Evolutionary conservation across 2,113 vertebrate species (phyloP).

Genomic region (Uria aalge): DNA sequence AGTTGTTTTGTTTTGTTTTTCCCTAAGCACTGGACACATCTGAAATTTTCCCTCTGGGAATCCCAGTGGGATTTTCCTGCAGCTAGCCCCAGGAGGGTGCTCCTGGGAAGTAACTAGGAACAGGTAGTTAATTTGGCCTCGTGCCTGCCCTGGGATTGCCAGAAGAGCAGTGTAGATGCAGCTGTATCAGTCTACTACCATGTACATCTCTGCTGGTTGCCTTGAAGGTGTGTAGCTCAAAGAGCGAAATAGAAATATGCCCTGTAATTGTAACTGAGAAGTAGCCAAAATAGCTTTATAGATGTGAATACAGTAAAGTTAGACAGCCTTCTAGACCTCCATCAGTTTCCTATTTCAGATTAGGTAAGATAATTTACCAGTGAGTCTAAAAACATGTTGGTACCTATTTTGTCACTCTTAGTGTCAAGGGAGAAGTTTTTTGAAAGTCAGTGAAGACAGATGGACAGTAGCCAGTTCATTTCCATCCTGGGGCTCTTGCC

Average conservation of each 20-base stretch:
- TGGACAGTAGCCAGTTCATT: conserved; percentile 14
- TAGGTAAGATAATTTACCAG: neutral
- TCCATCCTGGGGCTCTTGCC: conserved; percentile 6
- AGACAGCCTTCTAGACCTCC: neutral
- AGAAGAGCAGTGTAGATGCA: neutral
- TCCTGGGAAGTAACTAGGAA: neutral
- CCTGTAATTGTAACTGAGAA: neutral
- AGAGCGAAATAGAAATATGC: neutral
- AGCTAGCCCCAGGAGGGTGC: neutral
- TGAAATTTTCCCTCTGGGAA: neutral
- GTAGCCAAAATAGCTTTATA: neutral
- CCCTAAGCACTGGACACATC: neutral
- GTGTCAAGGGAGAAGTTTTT: neutral
- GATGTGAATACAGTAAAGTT: neutral
- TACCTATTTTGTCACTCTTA: neutral
- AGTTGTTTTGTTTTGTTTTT: neutral
- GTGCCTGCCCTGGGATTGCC: neutral
- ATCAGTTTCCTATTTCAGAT: neutral
- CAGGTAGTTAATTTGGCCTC: neutral
- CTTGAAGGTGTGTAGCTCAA: neutral
- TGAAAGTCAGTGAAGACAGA: conserved; percentile 13
- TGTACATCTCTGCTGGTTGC: neutral
- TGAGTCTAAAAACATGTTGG: neutral
- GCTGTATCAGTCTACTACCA: neutral
- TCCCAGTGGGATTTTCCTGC: neutral